phyloP scores from a whole-genome alignment of 2,113 vertebrate genomes.

The Eonycteris spelaea region DNA sequence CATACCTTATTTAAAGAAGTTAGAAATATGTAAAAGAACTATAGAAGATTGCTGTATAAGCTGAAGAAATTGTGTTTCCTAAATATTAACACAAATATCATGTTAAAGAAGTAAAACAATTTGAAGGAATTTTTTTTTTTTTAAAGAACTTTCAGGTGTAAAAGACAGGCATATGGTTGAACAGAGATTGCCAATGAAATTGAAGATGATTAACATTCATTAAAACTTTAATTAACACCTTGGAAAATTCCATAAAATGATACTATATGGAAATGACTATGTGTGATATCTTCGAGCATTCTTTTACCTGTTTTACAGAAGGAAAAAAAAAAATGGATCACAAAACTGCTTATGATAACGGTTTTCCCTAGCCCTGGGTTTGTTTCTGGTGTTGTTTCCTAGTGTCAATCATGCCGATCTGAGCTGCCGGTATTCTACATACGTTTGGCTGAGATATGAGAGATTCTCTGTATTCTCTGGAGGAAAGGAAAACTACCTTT shows the following conservation, averaged over 20 bases:
- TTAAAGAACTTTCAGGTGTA: slow-evolving; percentile 82
- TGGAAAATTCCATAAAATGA: slow-evolving; percentile 79
- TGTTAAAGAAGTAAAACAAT: slow-evolving; percentile 79
- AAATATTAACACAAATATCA: slow-evolving; percentile 82
- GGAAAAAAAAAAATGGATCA: not conserved
- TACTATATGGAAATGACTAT: slow-evolving; percentile 79
- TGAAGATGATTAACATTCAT: slow-evolving; percentile 86
- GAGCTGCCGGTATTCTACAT: slow-evolving; percentile 59
- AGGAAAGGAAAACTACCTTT: slow-evolving; percentile 46
- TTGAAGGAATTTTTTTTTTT: slow-evolving; percentile 73
- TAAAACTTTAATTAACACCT: slow-evolving; percentile 87
- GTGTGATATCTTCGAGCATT: slow-evolving; percentile 76
- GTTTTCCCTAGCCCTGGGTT: slow-evolving; percentile 54
- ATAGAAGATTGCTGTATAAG: slow-evolving; percentile 48
- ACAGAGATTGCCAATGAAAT: slow-evolving; percentile 79
- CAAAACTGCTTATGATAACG: slow-evolving; percentile 39
- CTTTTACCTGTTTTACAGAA: slow-evolving; percentile 69
- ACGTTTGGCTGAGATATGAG: slow-evolving; percentile 56
- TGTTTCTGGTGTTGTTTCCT: slow-evolving; percentile 55
- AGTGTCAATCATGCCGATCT: slow-evolving; percentile 61
- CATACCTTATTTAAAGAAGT: slow-evolving; percentile 5
- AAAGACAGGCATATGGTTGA: slow-evolving; percentile 84
- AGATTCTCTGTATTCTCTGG: slow-evolving; percentile 57
- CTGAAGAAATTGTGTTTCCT: slow-evolving; percentile 79
- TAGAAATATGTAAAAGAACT: slow-evolving; percentile 47